Evolutionary conservation across 1,140 invertebrate genomes (phyloP).

Genomic region (Cheumatopsyche charites): DNA sequence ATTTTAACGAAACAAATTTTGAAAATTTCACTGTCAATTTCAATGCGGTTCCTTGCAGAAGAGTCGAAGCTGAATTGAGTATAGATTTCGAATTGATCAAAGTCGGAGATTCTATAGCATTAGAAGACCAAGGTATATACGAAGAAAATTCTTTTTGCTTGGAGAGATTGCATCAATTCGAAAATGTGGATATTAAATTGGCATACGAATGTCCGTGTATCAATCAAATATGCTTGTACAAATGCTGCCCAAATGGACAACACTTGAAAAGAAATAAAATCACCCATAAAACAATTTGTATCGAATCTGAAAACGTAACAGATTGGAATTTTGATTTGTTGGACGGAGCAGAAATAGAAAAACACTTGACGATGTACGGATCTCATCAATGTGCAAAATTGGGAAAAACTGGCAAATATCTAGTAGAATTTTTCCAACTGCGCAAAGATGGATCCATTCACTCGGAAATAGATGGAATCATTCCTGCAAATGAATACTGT

Average conservation of each 20-base stretch:
- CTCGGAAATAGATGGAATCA: too few relatives aligned
- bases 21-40: too few relatives aligned
- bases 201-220: conserved; percentile 11
- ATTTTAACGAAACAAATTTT: too few relatives aligned
- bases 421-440: background rate
- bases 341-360: background rate
- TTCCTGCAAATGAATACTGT: too few relatives aligned
- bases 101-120: too few relatives aligned
- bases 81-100: too few relatives aligned
- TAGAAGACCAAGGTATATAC: background rate
- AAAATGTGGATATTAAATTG: background rate
- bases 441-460: too few relatives aligned
- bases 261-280: background rate
- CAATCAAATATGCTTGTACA: background rate
- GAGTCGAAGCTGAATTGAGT: too few relatives aligned
- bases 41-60: too few relatives aligned
- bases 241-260: background rate
- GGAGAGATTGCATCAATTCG: background rate
- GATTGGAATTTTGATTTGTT: conserved; percentile 16
- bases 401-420: background rate
- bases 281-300: too few relatives aligned
- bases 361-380: background rate
- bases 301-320: background rate
- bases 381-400: background rate
- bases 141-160: background rate